phyloP scores from a whole-genome alignment of 2,113 vertebrate genomes.

The Tretioscincus oriximinensis region DNA sequence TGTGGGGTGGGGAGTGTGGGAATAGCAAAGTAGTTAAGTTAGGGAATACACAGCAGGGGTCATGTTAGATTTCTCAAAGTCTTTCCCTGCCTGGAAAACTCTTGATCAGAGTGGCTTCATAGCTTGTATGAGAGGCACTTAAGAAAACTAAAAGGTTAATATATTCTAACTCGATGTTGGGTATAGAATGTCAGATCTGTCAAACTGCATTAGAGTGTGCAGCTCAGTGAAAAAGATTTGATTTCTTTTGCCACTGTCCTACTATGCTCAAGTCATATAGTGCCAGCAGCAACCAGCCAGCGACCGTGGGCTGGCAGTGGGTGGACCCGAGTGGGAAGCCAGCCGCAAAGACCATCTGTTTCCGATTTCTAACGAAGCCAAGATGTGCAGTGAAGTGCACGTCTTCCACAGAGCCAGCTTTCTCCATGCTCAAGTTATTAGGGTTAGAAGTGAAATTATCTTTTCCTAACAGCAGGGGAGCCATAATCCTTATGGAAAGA shows the following conservation, averaged over 20 bases:
- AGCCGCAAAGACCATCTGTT: constrained; percentile 96
- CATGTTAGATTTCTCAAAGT: constrained; percentile 16
- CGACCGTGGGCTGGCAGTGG: constrained; percentile 87
- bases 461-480: constrained; percentile 82
- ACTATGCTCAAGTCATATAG: constrained; percentile 84
- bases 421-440: constrained; percentile 81
- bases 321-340: constrained; percentile 80
- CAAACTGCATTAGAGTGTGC: constrained; percentile 83
- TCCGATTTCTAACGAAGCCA: constrained; percentile 85
- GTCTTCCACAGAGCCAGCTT: constrained; percentile 77
- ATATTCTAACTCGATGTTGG: constrained; percentile 83
- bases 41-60: constrained; percentile 8
- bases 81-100: constrained; percentile 45
- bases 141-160: constrained; percentile 85
- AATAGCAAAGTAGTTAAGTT: background rate
- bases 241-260: constrained; percentile 87
- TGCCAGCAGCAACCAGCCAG: constrained; percentile 88
- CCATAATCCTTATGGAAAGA: constrained; percentile 78
- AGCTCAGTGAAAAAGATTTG: constrained; percentile 84
- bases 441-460: constrained; percentile 87
- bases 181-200: constrained; percentile 88
- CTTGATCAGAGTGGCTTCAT: constrained; percentile 64
- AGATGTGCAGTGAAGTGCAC: constrained; percentile 85
- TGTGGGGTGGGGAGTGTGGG: too few relatives aligned
- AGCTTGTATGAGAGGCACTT: constrained; percentile 62